A percentile compares a stretch with the other conserved stretches of the same genome.
These are phyloP conservation scores for Prunella strophiata DNA, from an alignment of 2,797 vertebrate species.

Conservation along the genomic window DNA sequence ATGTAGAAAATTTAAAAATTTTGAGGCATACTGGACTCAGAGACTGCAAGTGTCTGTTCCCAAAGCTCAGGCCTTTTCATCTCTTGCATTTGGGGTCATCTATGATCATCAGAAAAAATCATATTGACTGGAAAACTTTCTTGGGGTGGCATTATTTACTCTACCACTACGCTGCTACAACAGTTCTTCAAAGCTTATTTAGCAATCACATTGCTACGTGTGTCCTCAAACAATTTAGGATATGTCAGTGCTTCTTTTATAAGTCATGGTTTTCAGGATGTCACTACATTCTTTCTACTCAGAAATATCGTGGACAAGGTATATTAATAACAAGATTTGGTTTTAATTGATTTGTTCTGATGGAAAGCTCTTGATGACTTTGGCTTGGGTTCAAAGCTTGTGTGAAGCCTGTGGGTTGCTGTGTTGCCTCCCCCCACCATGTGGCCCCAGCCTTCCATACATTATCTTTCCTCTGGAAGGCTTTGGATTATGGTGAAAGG, in stretches of 20 bases:
- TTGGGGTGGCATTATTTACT: neutral
- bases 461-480: neutral
- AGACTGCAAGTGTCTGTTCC: neutral
- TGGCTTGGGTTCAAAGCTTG: neutral
- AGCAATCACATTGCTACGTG: neutral
- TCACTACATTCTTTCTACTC: neutral
- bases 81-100: neutral
- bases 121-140: neutral
- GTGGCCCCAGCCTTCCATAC: neutral
- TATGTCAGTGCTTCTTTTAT: neutral
- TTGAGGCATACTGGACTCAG: neutral
- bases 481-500: neutral
- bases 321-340: neutral
- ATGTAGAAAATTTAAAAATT: neutral
- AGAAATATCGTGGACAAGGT: neutral
- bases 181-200: neutral
- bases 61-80: neutral
- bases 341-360: neutral
- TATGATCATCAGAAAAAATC: neutral
- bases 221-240: neutral
- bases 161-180: neutral
- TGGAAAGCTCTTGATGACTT: neutral
- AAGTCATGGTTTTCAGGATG: neutral
- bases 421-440: neutral
- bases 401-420: accelerated